Percentiles rank a stretch among this genome's conserved stretches.
phyloP scores from a whole-genome alignment of 1,140 invertebrate genomes.

The Drosophila aff. region DNA sequence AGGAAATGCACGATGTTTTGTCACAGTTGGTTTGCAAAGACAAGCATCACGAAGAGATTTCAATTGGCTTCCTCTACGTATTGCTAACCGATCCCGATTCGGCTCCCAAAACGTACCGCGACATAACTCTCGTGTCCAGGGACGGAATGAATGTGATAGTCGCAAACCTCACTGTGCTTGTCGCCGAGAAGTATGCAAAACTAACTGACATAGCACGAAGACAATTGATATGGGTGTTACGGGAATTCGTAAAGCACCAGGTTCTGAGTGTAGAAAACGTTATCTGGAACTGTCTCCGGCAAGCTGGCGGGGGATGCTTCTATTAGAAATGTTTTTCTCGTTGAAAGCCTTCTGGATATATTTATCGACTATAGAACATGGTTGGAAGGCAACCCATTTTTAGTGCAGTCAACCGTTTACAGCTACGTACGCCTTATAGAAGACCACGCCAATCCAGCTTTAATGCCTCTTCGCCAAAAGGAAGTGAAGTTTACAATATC shows the following conservation, averaged over 20 bases:
- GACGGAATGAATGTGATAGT: slow-evolving; percentile 95
- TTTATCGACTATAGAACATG: slow-evolving; percentile 95
- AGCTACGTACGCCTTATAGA: slow-evolving; percentile 97
- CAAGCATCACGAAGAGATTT: slow-evolving; percentile 95
- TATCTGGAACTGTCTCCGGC: slow-evolving; percentile 95
- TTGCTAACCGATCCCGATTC: slow-evolving; percentile 95
- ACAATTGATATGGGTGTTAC: slow-evolving; percentile 93
- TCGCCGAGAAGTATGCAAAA: slow-evolving; percentile 95
- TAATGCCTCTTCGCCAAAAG: slow-evolving; percentile 92
- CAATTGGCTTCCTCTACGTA: slow-evolving; percentile 93
- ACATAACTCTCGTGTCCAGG: slow-evolving; percentile 94
- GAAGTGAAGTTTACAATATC: slow-evolving; percentile 96
- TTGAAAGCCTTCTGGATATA: slow-evolving; percentile 96
- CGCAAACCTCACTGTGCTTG: slow-evolving; percentile 92
- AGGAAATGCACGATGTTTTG: slow-evolving; percentile 96
- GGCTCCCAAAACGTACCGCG: slow-evolving; percentile 94
- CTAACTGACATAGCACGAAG: slow-evolving; percentile 92
- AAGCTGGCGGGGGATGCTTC: slow-evolving; percentile 97
- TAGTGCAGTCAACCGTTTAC: slow-evolving; percentile 96
- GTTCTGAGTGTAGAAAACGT: slow-evolving; percentile 94
- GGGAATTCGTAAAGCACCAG: slow-evolving; percentile 96
- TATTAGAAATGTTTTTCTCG: slow-evolving; percentile 94
- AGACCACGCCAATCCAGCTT: slow-evolving; percentile 93
- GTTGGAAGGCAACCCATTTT: slow-evolving; percentile 95
- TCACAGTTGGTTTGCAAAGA: slow-evolving; percentile 95